These are phyloP conservation scores for Takifugu flavidus DNA, from an alignment of 2,113 vertebrate species.

Conservation along the genomic window DNA sequence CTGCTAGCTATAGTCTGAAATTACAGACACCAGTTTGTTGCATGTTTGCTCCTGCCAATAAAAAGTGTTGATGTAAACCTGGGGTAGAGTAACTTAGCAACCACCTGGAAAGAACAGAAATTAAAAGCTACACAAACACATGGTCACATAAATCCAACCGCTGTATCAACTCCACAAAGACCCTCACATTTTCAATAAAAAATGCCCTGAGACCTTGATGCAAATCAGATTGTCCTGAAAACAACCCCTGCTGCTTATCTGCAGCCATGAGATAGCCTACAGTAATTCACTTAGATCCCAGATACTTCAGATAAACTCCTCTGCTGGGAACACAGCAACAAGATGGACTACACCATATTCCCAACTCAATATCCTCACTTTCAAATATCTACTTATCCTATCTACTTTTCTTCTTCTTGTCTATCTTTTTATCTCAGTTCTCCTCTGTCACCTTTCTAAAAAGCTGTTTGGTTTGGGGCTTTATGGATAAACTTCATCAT, in stretches of 20 bases:
- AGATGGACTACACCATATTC: conserved; percentile 31
- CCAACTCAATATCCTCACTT: conserved; percentile 29
- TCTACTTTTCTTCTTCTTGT: conserved; percentile 17
- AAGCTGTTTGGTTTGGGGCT: neutral
- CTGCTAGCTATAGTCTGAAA: conserved; percentile 26
- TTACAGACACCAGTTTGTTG: conserved; percentile 29
- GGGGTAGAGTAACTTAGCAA: conserved; percentile 43
- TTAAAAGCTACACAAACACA: conserved; percentile 17
- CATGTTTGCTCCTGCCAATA: conserved; percentile 23
- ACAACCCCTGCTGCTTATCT: conserved; percentile 46
- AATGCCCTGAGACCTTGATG: conserved; percentile 61
- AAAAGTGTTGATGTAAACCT: conserved; percentile 40
- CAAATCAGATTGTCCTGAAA: conserved; percentile 60
- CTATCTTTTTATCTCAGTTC: conserved; percentile 33
- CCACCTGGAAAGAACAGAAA: conserved; percentile 35
- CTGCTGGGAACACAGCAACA: conserved; percentile 58
- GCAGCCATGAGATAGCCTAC: conserved; percentile 47
- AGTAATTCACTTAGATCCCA: conserved; percentile 61
- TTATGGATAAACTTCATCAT: conserved; percentile 21
- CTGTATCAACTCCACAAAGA: conserved; percentile 45
- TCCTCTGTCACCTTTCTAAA: conserved; percentile 8
- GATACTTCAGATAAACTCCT: conserved; percentile 63
- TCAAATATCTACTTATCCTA: neutral
- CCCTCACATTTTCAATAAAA: conserved; percentile 43
- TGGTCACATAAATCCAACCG: conserved; percentile 17